These are phyloP conservation scores for Anastrepha ludens DNA, from an alignment of 1,140 invertebrate genomes.

Conservation along the genomic window DNA sequence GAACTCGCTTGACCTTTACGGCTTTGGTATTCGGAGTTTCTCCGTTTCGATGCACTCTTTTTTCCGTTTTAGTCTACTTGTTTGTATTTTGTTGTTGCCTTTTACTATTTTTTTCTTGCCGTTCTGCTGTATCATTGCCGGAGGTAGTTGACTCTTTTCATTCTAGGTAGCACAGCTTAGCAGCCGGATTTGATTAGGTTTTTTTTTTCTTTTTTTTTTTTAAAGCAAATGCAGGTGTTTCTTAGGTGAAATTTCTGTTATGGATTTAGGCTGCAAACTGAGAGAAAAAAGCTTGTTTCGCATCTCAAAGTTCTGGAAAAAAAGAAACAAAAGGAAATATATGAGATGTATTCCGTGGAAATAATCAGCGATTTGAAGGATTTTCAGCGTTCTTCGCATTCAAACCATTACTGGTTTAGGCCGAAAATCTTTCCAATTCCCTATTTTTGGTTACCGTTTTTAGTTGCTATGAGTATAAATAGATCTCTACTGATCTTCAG, in stretches of 20 bases:
- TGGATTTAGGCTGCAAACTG: not conserved
- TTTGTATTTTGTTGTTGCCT: not conserved
- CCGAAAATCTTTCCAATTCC: too few relatives aligned
- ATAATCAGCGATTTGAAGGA: too few relatives aligned
- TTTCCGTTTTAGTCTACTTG: not conserved
- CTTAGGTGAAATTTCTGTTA: not conserved
- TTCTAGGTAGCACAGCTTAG: not conserved
- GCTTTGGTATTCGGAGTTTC: not conserved
- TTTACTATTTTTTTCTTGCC: not conserved
- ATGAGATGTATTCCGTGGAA: too few relatives aligned
- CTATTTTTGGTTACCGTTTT: too few relatives aligned
- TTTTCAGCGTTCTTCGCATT: too few relatives aligned
- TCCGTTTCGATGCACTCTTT: not conserved
- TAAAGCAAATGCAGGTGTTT: not conserved
- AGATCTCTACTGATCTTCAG: too few relatives aligned
- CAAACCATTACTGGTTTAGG: too few relatives aligned
- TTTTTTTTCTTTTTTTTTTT: not conserved
- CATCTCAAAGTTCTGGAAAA: not conserved
- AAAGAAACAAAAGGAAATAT: too few relatives aligned
- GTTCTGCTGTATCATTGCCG: not conserved
- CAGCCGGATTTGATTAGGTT: not conserved
- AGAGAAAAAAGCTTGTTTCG: not conserved
- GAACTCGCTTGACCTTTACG: conserved; percentile 31
- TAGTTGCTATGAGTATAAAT: too few relatives aligned
- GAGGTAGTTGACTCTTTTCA: not conserved